phyloP scores from a whole-genome alignment of 2,797 vertebrate genomes.

The Rachycentron canadum region DNA sequence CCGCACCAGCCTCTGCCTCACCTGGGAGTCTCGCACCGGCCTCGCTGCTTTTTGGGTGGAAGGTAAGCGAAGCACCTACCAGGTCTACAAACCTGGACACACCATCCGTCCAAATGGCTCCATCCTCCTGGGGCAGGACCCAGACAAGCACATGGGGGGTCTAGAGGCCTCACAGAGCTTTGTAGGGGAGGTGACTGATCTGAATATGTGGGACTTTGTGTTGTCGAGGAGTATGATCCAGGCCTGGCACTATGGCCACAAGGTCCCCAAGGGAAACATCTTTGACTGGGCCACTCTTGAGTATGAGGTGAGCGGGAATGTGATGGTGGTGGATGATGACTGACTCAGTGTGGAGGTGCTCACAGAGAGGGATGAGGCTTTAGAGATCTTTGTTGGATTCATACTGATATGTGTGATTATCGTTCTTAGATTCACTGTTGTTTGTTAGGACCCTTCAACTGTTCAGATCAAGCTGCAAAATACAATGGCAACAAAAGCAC shows the following conservation, averaged over 20 bases:
- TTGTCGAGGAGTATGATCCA: constrained; percentile 74
- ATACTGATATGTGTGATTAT: constrained; percentile 30
- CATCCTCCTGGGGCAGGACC: constrained; percentile 86
- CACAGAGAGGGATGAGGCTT: constrained; percentile 4
- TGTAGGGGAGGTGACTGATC: constrained; percentile 82
- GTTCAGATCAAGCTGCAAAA: not conserved
- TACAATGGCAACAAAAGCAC: not conserved
- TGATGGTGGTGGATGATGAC: constrained; percentile 85
- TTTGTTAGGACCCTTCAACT: constrained; percentile 6
- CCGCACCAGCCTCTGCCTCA: constrained; percentile 86
- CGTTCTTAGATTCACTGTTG: constrained; percentile 30
- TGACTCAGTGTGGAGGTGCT: constrained; percentile 60
- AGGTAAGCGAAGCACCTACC: constrained; percentile 79
- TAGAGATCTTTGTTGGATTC: constrained; percentile 43
- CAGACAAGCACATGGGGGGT: constrained; percentile 79
- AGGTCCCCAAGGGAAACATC: constrained; percentile 63
- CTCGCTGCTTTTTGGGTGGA: constrained; percentile 84
- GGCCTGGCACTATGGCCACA: constrained; percentile 67
- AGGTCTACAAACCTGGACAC: constrained; percentile 85
- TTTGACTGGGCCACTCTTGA: constrained; percentile 82
- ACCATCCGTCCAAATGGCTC: constrained; percentile 65
- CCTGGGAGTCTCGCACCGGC: constrained; percentile 83
- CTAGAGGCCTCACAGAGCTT: constrained; percentile 83
- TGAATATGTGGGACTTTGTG: constrained; percentile 86
- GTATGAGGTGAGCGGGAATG: constrained; percentile 78